Evolutionary conservation across 2,888 invertebrate species (phyloP).

Genomic region (Branchipolynoe longqiensis): DNA sequence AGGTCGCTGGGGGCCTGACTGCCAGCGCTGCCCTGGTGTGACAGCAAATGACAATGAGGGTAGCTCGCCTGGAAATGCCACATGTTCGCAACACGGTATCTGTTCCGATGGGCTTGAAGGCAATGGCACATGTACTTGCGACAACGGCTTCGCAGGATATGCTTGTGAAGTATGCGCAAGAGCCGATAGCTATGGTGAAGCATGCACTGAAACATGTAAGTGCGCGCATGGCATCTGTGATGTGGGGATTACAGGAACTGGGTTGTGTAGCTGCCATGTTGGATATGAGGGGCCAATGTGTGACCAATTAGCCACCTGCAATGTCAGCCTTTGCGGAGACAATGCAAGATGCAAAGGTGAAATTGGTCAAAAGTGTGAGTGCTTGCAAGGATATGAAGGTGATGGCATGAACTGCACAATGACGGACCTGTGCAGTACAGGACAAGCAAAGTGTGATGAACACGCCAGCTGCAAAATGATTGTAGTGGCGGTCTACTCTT

Average conservation of each 20-base stretch:
- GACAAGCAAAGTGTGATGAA: constrained; percentile 67
- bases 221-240: constrained; percentile 72
- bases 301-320: constrained; percentile 69
- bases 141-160: constrained; percentile 29
- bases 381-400: constrained; percentile 10
- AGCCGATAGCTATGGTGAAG: constrained; percentile 31
- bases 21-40: constrained; percentile 63
- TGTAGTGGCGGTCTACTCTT: constrained; percentile 69
- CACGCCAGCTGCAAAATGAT: constrained; percentile 70
- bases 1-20: constrained; percentile 73
- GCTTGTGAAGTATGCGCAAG: constrained; percentile 56
- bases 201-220: constrained; percentile 63
- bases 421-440: constrained; percentile 58
- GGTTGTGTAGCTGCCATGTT: constrained; percentile 70
- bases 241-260: constrained; percentile 69
- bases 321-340: constrained; percentile 70
- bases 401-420: constrained; percentile 33
- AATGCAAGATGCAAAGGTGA: constrained; percentile 69
- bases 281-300: constrained; percentile 71
- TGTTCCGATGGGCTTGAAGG: constrained; percentile 67
- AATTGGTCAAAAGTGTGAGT: not conserved
- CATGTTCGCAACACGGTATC: constrained; percentile 71
- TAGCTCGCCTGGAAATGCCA: not conserved
- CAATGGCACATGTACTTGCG: constrained; percentile 60
- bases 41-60: not conserved